phyloP scores from a whole-genome alignment of 2,888 invertebrate genomes.

The Yponomeuta plumbellus region DNA sequence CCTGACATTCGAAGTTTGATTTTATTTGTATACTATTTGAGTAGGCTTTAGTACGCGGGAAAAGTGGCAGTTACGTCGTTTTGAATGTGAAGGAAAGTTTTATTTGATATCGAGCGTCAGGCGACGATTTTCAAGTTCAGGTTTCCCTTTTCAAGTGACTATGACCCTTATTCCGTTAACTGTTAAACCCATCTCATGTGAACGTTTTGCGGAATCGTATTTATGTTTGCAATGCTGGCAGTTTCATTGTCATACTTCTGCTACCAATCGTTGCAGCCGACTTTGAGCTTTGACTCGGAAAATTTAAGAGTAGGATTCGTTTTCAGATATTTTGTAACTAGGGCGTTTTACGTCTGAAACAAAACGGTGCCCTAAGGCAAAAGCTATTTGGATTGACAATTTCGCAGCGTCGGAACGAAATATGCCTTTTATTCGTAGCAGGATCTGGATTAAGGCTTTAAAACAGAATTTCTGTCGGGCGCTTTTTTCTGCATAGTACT shows the following conservation, averaged over 20 bases:
- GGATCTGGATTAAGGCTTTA: constrained; percentile 72
- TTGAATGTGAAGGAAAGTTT: constrained; percentile 46
- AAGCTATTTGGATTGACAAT: constrained; percentile 77
- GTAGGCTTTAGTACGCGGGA: background rate
- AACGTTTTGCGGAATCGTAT: constrained; percentile 59
- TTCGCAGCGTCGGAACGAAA: constrained; percentile 73
- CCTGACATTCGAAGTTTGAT: background rate
- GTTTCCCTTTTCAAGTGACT: constrained; percentile 60
- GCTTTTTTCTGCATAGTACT: constrained; percentile 42
- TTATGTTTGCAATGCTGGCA: constrained; percentile 73
- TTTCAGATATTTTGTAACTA: constrained; percentile 30
- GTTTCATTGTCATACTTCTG: constrained; percentile 73
- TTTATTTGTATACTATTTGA: background rate
- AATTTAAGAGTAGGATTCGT: constrained; percentile 29
- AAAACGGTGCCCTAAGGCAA: constrained; percentile 51
- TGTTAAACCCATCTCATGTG: constrained; percentile 50
- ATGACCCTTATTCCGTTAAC: constrained; percentile 55
- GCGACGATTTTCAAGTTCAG: constrained; percentile 76
- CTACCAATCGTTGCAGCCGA: constrained; percentile 24
- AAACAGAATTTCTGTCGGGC: constrained; percentile 71
- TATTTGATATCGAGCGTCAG: constrained; percentile 77
- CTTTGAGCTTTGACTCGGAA: constrained; percentile 26
- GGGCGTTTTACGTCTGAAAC: constrained; percentile 32
- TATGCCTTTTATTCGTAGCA: constrained; percentile 74
- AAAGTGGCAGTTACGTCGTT: constrained; percentile 51